Conservation (phyloP, 2,888 invertebrate species). For the Lucinisca nassula region DNA sequence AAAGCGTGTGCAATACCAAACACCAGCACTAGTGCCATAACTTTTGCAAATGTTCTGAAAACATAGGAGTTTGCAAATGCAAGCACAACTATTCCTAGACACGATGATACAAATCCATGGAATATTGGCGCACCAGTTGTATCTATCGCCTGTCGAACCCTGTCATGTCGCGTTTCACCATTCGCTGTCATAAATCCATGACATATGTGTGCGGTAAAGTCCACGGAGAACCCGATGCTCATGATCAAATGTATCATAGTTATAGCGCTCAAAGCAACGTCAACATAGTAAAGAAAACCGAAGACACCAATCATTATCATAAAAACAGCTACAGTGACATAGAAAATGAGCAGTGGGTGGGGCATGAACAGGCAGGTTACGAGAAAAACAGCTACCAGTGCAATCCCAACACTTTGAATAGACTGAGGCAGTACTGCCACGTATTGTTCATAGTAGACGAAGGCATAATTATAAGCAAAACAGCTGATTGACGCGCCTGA, state of each 20-base stretch:
- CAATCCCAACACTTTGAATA: constrained; percentile 80
- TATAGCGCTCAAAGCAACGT: constrained; percentile 78
- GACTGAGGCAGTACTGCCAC: constrained; percentile 80
- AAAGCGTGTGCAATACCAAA: constrained; percentile 72
- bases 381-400: constrained; percentile 80
- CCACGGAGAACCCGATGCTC: constrained; percentile 82
- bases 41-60: constrained; percentile 72
- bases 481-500: constrained; percentile 70
- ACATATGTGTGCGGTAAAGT: constrained; percentile 79
- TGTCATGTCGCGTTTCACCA: constrained; percentile 45
- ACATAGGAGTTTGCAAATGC: constrained; percentile 68
- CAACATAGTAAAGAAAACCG: constrained; percentile 73
- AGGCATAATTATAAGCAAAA: constrained; percentile 76
- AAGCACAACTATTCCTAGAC: constrained; percentile 72
- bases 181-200: constrained; percentile 73
- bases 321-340: constrained; percentile 77
- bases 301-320: constrained; percentile 81
- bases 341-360: constrained; percentile 79
- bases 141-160: constrained; percentile 60
- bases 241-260: constrained; percentile 84
- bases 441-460: constrained; percentile 84
- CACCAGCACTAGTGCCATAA: constrained; percentile 72
- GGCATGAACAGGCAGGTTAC: constrained; percentile 83
- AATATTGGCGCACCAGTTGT: constrained; percentile 71
- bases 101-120: constrained; percentile 73